Conservation (phyloP, 2,113 vertebrate genomes). For the Erythrocebus patas region DNA sequence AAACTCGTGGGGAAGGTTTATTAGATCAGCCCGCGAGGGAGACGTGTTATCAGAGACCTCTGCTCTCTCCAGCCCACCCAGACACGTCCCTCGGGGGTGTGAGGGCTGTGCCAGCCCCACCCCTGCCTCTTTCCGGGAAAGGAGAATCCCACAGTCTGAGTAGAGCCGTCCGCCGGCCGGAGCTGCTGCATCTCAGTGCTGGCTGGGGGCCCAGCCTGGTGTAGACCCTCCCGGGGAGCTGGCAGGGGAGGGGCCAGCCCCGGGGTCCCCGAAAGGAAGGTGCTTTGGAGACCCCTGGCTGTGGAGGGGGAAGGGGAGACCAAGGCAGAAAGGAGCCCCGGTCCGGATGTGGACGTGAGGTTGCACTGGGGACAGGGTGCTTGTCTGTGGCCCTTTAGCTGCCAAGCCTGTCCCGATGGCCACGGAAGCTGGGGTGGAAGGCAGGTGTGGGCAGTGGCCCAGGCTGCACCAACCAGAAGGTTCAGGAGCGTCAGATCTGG, state of each 20-base stretch:
- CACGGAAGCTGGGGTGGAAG: background rate
- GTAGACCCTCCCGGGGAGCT: background rate
- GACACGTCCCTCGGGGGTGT: background rate
- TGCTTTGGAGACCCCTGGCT: background rate
- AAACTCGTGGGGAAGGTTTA: background rate
- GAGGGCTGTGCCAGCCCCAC: background rate
- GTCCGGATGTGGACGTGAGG: accelerated
- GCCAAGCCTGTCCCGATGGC: accelerated
- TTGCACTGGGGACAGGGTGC: too few species aligned
- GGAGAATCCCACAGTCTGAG: background rate
- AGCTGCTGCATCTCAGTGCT: accelerated
- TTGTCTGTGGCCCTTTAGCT: background rate
- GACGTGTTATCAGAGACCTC: background rate
- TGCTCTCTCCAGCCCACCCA: background rate
- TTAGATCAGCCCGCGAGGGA: accelerated
- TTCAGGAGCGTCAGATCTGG: background rate
- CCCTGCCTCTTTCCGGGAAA: background rate
- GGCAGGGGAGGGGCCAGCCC: background rate
- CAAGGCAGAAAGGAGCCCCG: accelerated
- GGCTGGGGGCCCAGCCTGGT: background rate
- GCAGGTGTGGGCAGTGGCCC: background rate
- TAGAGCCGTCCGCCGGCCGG: accelerated
- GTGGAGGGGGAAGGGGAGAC: background rate
- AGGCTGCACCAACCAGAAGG: accelerated
- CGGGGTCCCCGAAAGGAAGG: accelerated